These are phyloP conservation scores for Halcyon smyrnensis DNA, from an alignment of 2,797 vertebrate species.

Conservation along the genomic window DNA sequence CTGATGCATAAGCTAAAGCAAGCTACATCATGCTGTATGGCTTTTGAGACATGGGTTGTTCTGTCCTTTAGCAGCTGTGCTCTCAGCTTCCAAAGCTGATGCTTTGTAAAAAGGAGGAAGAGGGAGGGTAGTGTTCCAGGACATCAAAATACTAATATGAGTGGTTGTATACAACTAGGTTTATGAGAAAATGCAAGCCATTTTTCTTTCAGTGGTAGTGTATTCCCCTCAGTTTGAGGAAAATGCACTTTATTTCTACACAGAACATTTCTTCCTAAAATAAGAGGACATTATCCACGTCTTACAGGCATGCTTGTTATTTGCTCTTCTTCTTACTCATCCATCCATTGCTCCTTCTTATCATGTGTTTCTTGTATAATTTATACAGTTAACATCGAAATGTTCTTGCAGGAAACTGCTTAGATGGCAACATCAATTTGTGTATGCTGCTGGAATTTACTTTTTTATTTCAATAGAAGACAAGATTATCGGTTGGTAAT, in stretches of 20 bases:
- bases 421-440: background rate
- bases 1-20: background rate
- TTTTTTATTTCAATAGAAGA: background rate
- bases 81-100: background rate
- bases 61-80: background rate
- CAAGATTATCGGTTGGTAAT: background rate
- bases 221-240: background rate
- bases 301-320: background rate
- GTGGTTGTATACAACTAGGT: background rate
- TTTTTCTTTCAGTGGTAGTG: background rate
- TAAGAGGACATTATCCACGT: background rate
- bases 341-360: background rate
- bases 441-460: background rate
- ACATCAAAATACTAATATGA: background rate
- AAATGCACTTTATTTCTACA: background rate
- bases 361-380: background rate
- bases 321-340: background rate
- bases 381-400: background rate
- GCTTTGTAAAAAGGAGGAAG: background rate
- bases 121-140: background rate
- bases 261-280: background rate
- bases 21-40: fast-evolving
- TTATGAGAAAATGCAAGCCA: background rate
- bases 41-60: background rate
- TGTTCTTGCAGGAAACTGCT: background rate